Base-by-base conservation (phyloP, 2,888 invertebrate genomes). In the Tenthredo mesomela region DNA sequence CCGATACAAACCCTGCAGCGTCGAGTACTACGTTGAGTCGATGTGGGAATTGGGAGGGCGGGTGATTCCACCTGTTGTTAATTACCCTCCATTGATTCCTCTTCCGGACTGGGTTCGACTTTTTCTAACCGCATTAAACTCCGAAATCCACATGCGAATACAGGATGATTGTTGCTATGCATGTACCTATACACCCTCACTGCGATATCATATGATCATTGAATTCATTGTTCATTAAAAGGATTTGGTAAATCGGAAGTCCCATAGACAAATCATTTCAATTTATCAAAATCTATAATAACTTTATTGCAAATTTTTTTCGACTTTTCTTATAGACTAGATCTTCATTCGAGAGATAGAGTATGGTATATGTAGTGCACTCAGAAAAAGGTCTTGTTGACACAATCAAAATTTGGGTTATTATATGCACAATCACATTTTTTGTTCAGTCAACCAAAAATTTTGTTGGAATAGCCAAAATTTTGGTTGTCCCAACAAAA, bases 51-150 rank as follows among this genome's bases (percentile, higher is more conserved):
- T 15, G 58, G 6, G 15, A 47, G 80, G 67, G 37, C 40, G 84
- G 84, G 67, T 54, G 58, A 73, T 75, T 84, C 84, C 73, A 84
- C 73, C 84, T 77, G 77, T 84, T 77, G 84, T 75, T 77, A 84
- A 84, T 84, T 77, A 84, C 84, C 65, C 40, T 40, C 80, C 80
- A 80, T 80, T 80, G 80, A 80, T 80, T 82, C 82, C 67, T 61
- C 82, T 29, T 47, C 47, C 54, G 47, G 15, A 80, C n/a, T 58
- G 67, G 67, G 43, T 82, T 82, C 67, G 33, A 80, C 25, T 80
- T 78, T 78, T 67, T 50, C 29, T 67, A 33, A 82, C 9, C 47
- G 40, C 29, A 10, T 40, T 15, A 10, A 61, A 21, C 58, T 61
- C 18, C 61, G 40, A 80, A 61, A 80, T 40, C 61, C 80, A 40